Percentiles rank a stretch among this genome's conserved stretches.
phyloP scores from a whole-genome alignment of 2,888 invertebrate species.

The Rosalia funebris region DNA sequence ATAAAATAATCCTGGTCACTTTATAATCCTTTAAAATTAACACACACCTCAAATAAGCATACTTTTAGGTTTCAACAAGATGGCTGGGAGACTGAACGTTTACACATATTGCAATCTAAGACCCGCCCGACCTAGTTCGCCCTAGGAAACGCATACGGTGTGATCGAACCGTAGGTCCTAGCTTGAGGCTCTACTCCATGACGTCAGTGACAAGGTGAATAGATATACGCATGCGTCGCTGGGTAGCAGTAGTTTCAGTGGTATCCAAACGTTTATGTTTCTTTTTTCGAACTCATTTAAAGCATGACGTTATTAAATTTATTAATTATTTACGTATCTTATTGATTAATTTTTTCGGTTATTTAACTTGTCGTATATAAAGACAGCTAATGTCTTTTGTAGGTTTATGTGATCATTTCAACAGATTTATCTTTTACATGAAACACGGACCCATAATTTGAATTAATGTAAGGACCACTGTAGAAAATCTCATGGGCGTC shows the following conservation, averaged over 20 bases:
- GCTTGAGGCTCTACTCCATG: conserved; percentile 45
- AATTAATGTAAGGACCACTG: conserved; percentile 18
- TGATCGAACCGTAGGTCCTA: conserved; percentile 51
- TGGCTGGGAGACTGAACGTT: conserved; percentile 64
- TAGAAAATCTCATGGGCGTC: conserved; percentile 23
- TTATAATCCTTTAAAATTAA: conserved; percentile 61
- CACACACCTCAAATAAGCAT: conserved; percentile 66
- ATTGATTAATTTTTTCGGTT: conserved; percentile 1
- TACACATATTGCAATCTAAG: conserved; percentile 52
- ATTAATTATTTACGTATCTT: conserved; percentile 8
- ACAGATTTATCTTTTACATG: too few species aligned
- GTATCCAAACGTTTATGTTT: conserved; percentile 48
- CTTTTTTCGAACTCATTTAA: conserved; percentile 4
- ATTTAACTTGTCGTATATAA: neutral
- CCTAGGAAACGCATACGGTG: conserved; percentile 30
- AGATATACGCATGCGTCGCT: conserved; percentile 50
- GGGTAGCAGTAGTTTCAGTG: conserved; percentile 46
- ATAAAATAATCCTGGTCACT: conserved; percentile 60
- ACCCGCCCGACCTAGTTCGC: conserved; percentile 49
- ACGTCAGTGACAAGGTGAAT: conserved; percentile 62
- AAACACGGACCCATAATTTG: too few species aligned
- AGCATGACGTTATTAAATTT: conserved; percentile 10
- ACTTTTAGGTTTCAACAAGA: conserved; percentile 64
- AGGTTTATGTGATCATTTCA: too few species aligned
- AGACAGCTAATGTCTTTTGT: too few species aligned